Percentiles rank a stretch among this genome's conserved stretches.
These are phyloP conservation scores for Siderastrea siderea DNA, from an alignment of 92 coral and sea anemone species.

Conservation along the genomic window DNA sequence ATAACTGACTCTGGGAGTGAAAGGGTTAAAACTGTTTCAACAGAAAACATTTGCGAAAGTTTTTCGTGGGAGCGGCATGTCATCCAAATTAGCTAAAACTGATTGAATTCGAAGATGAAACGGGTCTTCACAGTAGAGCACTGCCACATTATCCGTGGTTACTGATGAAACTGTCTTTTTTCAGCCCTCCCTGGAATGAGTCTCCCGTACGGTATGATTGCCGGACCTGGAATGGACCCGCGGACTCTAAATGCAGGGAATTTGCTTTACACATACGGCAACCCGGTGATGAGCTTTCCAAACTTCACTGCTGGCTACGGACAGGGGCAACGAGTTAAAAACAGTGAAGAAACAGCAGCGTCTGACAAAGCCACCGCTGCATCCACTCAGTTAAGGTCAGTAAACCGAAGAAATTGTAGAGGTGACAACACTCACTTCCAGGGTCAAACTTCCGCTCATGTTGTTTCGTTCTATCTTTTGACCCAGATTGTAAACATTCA, in stretches of 20 bases:
- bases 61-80: too few species aligned
- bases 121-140: too few species aligned
- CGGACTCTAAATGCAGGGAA: conserved; percentile 68
- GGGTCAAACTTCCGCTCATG: too few species aligned
- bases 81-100: too few species aligned
- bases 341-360: conserved; percentile 52
- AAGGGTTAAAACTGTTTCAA: too few species aligned
- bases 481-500: too few species aligned
- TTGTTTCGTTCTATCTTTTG: too few species aligned
- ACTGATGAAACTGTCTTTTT: neutral
- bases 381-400: conserved; percentile 36
- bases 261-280: conserved; percentile 70
- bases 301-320: conserved; percentile 61
- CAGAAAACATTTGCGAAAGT: too few species aligned
- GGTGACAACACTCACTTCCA: neutral
- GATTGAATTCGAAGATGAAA: too few species aligned
- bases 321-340: conserved; percentile 52
- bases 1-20: too few species aligned
- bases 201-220: conserved; percentile 61
- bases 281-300: conserved; percentile 58
- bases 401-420: neutral
- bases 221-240: conserved; percentile 72
- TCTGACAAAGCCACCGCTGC: conserved; percentile 10
- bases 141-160: too few species aligned
- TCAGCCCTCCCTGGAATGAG: conserved; percentile 62